Evolutionary conservation across 2,113 vertebrate genomes (phyloP).

Genomic region (Cochlearius cochlearius): DNA sequence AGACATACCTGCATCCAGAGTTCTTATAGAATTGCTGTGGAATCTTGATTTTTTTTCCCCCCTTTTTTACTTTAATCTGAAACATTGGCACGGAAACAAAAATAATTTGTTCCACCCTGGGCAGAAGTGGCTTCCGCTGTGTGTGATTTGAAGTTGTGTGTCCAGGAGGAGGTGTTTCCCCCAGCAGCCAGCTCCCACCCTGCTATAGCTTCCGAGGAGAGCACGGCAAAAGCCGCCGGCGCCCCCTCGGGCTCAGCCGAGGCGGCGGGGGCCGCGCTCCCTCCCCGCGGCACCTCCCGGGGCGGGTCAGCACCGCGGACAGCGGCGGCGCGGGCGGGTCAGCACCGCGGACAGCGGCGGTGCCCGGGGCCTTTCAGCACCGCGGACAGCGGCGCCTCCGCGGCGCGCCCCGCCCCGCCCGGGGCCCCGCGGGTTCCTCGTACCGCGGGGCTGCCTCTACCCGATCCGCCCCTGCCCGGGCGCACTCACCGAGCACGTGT

Average conservation of each 20-base stretch:
- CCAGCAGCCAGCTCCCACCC: not conserved
- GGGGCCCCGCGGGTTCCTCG: no score
- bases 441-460: no score
- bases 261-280: not conserved
- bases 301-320: not conserved
- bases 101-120: not conserved
- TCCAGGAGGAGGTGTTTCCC: not conserved
- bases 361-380: constrained; percentile 36
- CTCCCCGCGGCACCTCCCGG: not conserved
- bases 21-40: not conserved
- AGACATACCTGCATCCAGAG: not conserved
- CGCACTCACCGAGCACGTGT: rapidly evolving
- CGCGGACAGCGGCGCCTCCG: constrained; percentile 47
- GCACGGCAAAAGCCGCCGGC: not conserved
- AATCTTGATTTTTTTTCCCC: not conserved
- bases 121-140: not conserved
- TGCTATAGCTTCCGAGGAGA: not conserved
- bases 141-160: not conserved
- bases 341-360: not conserved
- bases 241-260: no score
- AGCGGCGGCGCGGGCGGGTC: not conserved
- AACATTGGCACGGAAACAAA: not conserved
- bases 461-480: not conserved
- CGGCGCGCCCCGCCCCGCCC: rapidly evolving
- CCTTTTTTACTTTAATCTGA: not conserved